Evolutionary conservation across 2,797 vertebrate genomes (phyloP).

Genomic region (Acanthis flammea): DNA sequence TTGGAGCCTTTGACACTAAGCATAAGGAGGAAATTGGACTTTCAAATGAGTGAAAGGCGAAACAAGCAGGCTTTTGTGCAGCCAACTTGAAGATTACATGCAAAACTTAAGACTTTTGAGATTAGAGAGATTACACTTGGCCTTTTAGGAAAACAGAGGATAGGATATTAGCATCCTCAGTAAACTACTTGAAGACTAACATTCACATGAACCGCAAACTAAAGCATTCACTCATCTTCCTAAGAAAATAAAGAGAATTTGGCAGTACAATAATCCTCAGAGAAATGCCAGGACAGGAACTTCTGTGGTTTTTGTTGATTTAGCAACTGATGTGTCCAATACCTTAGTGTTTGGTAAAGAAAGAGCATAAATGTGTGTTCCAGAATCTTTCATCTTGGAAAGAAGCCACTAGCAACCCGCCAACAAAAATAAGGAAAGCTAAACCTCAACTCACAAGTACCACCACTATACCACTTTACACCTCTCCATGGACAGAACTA

Average conservation of each 20-base stretch:
- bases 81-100: neutral
- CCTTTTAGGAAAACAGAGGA: neutral
- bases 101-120: neutral
- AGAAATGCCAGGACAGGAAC: conserved; percentile 29
- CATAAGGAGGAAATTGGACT: neutral
- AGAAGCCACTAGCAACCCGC: neutral
- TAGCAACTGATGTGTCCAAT: conserved; percentile 29
- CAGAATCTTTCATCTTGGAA: conserved; percentile 19
- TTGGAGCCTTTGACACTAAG: neutral
- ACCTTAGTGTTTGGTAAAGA: conserved; percentile 47
- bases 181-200: neutral
- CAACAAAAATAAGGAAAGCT: conserved; percentile 57
- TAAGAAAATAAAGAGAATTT: conserved; percentile 29
- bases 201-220: neutral
- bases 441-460: conserved; percentile 20
- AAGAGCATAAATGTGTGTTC: neutral
- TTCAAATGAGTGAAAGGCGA: neutral
- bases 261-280: neutral
- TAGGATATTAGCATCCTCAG: conserved; percentile 35
- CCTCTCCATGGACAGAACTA: neutral
- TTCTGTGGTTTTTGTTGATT: conserved; percentile 51
- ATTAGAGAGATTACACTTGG: neutral
- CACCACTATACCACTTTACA: conserved; percentile 18
- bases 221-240: neutral
- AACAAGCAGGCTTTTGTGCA: conserved; percentile 32